These are phyloP conservation scores for Metopia argyrocephala DNA, from an alignment of 2,888 invertebrate genomes.

Conservation along the genomic window DNA sequence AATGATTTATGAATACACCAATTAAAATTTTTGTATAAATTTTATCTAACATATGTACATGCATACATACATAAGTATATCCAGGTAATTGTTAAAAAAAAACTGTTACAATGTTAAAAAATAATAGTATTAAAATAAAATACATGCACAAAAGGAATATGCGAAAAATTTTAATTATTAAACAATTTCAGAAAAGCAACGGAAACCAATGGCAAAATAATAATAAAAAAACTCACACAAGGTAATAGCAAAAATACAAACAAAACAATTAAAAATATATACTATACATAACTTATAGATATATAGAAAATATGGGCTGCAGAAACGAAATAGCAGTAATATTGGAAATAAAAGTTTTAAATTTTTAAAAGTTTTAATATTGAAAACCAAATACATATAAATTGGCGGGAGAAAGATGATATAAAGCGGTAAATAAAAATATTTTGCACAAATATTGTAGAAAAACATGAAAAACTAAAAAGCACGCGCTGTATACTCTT, in stretches of 20 bases:
- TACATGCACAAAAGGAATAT: too few species aligned
- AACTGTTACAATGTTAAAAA: too few species aligned
- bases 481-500: conserved; percentile 37
- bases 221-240: not conserved
- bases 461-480: not conserved
- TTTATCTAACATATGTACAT: too few species aligned
- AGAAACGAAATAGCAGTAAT: too few species aligned
- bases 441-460: not conserved
- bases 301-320: not conserved
- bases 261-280: not conserved
- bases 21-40: too few species aligned
- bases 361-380: not conserved
- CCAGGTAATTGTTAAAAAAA: too few species aligned
- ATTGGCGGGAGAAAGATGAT: conserved; percentile 27
- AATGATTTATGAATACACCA: too few species aligned
- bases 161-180: not conserved
- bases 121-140: too few species aligned
- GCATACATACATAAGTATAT: too few species aligned
- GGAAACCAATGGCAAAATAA: not conserved
- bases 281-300: not conserved
- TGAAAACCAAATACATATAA: not conserved
- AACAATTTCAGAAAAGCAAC: not conserved
- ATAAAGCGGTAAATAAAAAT: not conserved
- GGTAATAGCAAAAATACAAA: conserved; percentile 2
- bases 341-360: not conserved